Evolutionary conservation across 2,797 vertebrate genomes (phyloP).

Genomic region (Mus spretus): DNA sequence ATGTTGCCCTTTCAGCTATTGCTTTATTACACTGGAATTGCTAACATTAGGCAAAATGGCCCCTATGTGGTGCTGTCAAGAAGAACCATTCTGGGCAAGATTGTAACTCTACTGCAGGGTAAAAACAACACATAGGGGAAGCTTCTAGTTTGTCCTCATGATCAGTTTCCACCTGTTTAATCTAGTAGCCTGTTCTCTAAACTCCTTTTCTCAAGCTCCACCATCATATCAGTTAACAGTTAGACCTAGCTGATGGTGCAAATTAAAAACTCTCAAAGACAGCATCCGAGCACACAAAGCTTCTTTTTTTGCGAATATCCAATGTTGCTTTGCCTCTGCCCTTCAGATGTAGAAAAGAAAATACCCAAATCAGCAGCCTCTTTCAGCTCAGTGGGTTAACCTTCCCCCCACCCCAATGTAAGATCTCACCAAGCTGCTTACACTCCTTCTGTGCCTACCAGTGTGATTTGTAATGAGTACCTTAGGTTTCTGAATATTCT

Average conservation of each 20-base stretch:
- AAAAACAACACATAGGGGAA: background rate
- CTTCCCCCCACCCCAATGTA: background rate
- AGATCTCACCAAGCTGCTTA: background rate
- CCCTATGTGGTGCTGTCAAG: background rate
- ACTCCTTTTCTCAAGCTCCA: background rate
- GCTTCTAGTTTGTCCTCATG: background rate
- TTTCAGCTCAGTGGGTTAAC: background rate
- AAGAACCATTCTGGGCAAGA: background rate
- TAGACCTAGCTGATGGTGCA: background rate
- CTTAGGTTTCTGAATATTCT: conserved; percentile 14
- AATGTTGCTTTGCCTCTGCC: conserved; percentile 1
- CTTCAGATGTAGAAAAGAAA: conserved; percentile 19
- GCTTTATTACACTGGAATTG: background rate
- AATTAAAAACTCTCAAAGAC: conserved; percentile 20
- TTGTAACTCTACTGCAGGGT: background rate
- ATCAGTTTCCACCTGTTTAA: background rate
- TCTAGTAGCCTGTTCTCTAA: background rate
- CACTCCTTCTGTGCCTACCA: background rate
- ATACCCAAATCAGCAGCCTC: background rate
- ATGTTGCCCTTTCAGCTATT: background rate
- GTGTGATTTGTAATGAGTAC: background rate
- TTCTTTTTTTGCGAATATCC: conserved; percentile 32
- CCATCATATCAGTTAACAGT: conserved; percentile 3
- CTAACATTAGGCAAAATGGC: background rate
- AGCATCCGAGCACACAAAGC: background rate